phyloP scores from a whole-genome alignment of 2,888 invertebrate species.

The Arrhopalites spinosus region DNA sequence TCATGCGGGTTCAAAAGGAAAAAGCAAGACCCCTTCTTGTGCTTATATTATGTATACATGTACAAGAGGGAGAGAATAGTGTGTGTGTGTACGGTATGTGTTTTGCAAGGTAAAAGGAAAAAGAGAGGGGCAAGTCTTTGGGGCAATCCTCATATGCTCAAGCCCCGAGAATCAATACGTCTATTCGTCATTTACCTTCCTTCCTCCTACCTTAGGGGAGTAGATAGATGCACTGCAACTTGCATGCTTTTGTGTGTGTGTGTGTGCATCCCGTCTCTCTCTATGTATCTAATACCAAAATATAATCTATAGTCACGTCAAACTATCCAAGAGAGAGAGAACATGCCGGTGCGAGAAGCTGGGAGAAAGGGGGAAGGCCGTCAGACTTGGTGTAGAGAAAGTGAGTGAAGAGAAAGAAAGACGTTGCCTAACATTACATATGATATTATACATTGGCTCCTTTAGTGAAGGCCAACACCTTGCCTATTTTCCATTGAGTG shows the following conservation, averaged over 20 bases:
- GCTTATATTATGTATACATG: constrained; percentile 22
- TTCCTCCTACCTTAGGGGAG: constrained; percentile 26
- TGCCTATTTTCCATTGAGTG: constrained; percentile 53
- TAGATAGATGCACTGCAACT: neutral
- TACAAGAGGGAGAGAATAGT: neutral
- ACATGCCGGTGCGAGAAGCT: constrained; percentile 3
- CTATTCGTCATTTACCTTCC: constrained; percentile 51
- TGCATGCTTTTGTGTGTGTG: too few relatives aligned
- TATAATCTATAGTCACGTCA: constrained; percentile 12
- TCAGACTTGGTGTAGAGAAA: constrained; percentile 18
- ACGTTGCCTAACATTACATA: constrained; percentile 48
- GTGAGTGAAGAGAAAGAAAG: constrained; percentile 18
- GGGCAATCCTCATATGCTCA: constrained; percentile 24
- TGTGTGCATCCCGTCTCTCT: constrained; percentile 3
- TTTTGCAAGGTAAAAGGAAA: neutral
- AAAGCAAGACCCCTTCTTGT: constrained; percentile 19
- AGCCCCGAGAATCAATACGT: constrained; percentile 48
- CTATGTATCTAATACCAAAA: constrained; percentile 31
- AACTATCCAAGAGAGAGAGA: constrained; percentile 14
- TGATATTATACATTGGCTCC: constrained; percentile 23
- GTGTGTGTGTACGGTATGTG: neutral
- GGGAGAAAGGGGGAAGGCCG: constrained; percentile 14
- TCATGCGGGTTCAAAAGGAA: constrained; percentile 29
- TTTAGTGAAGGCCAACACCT: too few relatives aligned
- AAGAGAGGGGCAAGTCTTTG: neutral